These are phyloP conservation scores for Drosophila quasianomalipes DNA, from an alignment of 2,888 invertebrate genomes.

Conservation along the genomic window DNA sequence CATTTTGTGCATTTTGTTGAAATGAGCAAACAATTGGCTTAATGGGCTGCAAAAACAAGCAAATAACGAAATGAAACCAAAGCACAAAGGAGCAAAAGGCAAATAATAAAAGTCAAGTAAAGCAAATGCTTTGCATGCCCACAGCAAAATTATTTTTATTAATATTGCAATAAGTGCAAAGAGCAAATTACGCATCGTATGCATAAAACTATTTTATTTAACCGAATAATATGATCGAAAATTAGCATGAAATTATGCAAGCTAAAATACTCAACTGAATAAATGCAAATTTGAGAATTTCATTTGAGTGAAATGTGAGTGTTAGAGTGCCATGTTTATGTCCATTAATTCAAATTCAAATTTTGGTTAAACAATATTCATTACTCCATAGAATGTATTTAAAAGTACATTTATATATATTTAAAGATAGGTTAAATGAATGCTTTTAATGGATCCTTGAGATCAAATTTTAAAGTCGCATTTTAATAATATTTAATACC, in stretches of 20 bases:
- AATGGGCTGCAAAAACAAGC: conserved; percentile 42
- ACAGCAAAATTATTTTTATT: conserved; percentile 30
- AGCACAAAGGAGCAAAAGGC: conserved; percentile 19
- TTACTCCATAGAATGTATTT: background rate
- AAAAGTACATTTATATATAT: background rate
- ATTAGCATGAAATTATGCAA: conserved; percentile 39
- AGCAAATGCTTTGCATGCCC: conserved; percentile 36
- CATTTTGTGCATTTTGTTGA: conserved; percentile 67
- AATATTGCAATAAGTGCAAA: conserved; percentile 29
- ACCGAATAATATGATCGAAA: conserved; percentile 13
- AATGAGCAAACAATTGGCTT: conserved; percentile 76
- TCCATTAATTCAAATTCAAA: background rate
- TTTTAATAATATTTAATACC: background rate
- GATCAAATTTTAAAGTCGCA: background rate
- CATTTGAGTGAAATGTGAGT: background rate
- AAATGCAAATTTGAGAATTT: conserved; percentile 4
- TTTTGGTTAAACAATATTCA: background rate
- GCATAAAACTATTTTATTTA: conserved; percentile 32
- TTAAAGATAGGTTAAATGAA: background rate
- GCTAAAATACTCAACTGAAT: conserved; percentile 8
- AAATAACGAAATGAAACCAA: conserved; percentile 15
- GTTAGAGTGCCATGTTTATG: background rate
- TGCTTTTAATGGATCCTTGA: background rate
- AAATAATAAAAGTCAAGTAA: conserved; percentile 29
- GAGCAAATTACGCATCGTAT: conserved; percentile 27